phyloP scores from a whole-genome alignment of 2,888 invertebrate species.

The Leptinotarsa peninsularis region DNA sequence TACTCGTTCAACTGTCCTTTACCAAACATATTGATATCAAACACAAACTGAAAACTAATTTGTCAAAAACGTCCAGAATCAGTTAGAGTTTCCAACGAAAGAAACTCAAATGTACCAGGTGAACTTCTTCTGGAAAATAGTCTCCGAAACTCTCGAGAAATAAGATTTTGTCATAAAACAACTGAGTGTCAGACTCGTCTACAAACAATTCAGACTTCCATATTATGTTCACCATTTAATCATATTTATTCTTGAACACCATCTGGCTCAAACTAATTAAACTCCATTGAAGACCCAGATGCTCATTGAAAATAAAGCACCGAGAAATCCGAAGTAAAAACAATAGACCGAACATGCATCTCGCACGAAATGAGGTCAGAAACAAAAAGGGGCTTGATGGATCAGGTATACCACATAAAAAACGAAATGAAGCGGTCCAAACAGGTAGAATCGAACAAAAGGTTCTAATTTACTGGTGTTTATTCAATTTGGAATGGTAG shows the following conservation, averaged over 20 bases:
- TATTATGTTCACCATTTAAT: background rate
- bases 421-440: background rate
- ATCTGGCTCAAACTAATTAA: slow-evolving; percentile 11
- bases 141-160: too few relatives aligned
- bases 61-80: too few relatives aligned
- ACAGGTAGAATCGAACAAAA: slow-evolving; percentile 20
- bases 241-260: slow-evolving; percentile 12
- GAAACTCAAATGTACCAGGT: too few relatives aligned
- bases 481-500: background rate
- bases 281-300: slow-evolving; percentile 13
- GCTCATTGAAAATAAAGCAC: slow-evolving; percentile 6
- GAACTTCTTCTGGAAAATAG: too few relatives aligned
- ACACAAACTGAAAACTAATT: too few relatives aligned
- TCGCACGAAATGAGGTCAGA: slow-evolving; percentile 8
- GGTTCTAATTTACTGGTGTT: slow-evolving; percentile 13
- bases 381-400: slow-evolving; percentile 5
- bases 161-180: background rate
- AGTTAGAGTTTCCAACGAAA: too few relatives aligned
- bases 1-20: too few relatives aligned
- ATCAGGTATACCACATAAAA: slow-evolving; percentile 14
- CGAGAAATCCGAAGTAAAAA: background rate
- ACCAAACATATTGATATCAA: too few relatives aligned
- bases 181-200: background rate
- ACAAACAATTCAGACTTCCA: background rate
- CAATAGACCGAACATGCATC: slow-evolving; percentile 3